Percentiles rank a stretch among this genome's conserved stretches.
These are phyloP conservation scores for Alligator mississippiensis DNA, from an alignment of 2,113 vertebrate species.

Conservation along the genomic window DNA sequence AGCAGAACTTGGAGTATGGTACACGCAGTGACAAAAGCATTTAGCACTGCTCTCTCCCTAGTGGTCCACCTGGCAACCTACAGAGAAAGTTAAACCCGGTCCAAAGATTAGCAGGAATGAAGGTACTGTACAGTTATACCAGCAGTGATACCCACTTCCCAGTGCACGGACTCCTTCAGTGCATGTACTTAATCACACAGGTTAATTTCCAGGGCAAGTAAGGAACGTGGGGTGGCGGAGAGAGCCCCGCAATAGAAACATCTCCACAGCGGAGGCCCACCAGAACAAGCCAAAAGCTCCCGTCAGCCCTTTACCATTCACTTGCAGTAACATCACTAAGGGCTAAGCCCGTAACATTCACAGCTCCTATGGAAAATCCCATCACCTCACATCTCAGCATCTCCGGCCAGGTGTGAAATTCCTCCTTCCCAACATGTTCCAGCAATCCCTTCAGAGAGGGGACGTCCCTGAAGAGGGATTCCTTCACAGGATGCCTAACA, in stretches of 20 bases:
- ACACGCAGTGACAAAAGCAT: neutral
- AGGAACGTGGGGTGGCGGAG: neutral
- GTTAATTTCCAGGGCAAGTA: neutral
- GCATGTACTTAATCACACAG: neutral
- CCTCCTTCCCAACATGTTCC: constrained; percentile 34
- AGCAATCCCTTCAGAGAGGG: constrained; percentile 27
- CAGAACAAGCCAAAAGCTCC: constrained; percentile 8
- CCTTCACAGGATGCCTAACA: neutral
- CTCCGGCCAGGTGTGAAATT: constrained; percentile 52
- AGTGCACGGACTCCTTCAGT: neutral
- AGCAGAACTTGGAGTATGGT: neutral
- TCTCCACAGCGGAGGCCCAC: neutral
- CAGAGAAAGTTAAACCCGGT: constrained; percentile 27
- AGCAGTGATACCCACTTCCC: neutral
- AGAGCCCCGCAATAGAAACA: neutral
- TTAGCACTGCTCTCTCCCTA: neutral
- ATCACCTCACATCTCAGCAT: constrained; percentile 9
- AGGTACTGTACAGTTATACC: neutral
- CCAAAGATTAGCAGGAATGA: constrained; percentile 1
- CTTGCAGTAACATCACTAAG: neutral
- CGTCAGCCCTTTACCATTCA: constrained; percentile 24
- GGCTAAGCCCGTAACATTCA: constrained; percentile 21
- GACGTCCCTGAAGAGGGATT: constrained; percentile 40
- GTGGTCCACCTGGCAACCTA: constrained; percentile 1
- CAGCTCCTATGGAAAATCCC: constrained; percentile 42